Conservation (phyloP, 2,797 vertebrate genomes). For the Eidolon dupreanum region DNA sequence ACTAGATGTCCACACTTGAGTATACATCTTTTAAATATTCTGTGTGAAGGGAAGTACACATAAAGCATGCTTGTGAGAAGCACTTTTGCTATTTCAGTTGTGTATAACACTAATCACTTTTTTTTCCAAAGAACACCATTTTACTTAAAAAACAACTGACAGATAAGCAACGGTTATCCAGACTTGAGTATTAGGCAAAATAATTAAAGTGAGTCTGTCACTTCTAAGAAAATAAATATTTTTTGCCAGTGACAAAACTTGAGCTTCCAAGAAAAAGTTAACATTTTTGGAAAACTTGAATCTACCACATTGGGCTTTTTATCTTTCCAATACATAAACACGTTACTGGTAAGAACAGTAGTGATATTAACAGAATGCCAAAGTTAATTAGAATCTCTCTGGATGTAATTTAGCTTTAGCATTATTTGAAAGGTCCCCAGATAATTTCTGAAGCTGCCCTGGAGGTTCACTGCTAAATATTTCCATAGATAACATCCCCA, state of each 20-base stretch:
- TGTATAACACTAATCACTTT: background rate
- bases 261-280: background rate
- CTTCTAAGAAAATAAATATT: background rate
- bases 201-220: background rate
- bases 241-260: background rate
- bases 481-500: background rate
- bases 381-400: background rate
- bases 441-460: background rate
- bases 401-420: background rate
- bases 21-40: background rate
- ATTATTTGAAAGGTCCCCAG: constrained; percentile 30
- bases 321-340: background rate
- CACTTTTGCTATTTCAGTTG: background rate
- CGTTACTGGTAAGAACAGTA: background rate
- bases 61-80: background rate
- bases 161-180: background rate
- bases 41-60: background rate
- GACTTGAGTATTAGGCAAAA: background rate
- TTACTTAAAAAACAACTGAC: background rate
- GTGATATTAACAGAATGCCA: background rate
- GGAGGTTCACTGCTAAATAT: background rate
- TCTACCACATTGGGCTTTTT: background rate
- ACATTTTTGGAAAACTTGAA: background rate
- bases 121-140: background rate
- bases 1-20: background rate